Evolutionary conservation across 2,888 invertebrate genomes (phyloP), one percentile per base, ranked within the genome.

Genomic region (Agonopterix subpropinquella): DNA sequence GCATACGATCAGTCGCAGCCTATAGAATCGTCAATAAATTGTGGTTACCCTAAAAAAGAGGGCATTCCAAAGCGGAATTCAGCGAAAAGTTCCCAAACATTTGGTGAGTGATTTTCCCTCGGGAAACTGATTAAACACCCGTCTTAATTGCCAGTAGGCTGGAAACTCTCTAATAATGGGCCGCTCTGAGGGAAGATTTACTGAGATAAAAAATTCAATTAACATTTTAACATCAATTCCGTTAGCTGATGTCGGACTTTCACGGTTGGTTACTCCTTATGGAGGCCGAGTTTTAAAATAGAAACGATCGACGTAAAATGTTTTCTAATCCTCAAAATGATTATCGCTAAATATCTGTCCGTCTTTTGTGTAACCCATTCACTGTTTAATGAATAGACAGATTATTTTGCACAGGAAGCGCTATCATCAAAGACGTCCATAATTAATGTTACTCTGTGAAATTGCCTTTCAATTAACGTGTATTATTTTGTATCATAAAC

Each of bases 191-290:
- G 54, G 55, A 63, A n/a, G 61, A 61, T 62, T 63, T 55, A 58
- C 58, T 52, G 56, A 57, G 64, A 65, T 64, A 65, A 65, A 67
- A 65, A 65, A 61, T 58, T 60, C 64, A 65, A 64, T 65, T 65
- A 67, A 61, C 61, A 64, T 64, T 62, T 60, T 51, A 57, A 53
- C 58, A 56, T 61, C 54, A 57, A 58, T 61, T 59, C 53, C 47
- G 53, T 55, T 52, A 53, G 28, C 28, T 28, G 28, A 28, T 28
- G 28, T 28, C 28, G 28, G 28, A 28, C 28, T 28, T 28, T 28
- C 28, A 28, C 28, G 28, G 28, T 28, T 28, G 28, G 7, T 28
- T 28, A 28, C 28, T 28, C 28, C 11, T 41, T 41, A 10, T 10
- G 1, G 11, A 41, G 1, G 41, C 11, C 28, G 7, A 28, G 28